These are phyloP conservation scores for Syngnathus scovelli DNA, from an alignment of 2,113 vertebrate species.

Conservation along the genomic window DNA sequence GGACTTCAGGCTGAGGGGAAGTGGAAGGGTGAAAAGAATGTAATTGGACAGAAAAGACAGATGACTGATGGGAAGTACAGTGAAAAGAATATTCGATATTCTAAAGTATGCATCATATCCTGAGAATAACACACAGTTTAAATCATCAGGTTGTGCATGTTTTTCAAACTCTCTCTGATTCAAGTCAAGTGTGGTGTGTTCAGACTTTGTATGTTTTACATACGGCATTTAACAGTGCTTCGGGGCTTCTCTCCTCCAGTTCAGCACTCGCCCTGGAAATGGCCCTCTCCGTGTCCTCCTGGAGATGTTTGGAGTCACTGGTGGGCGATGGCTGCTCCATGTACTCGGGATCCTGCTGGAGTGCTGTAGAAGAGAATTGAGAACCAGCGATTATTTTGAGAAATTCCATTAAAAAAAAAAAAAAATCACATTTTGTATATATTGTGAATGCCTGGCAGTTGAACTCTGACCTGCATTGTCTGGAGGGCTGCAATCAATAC, in stretches of 20 bases:
- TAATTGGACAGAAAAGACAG: slow-evolving; percentile 27
- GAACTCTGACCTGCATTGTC: slow-evolving; percentile 62
- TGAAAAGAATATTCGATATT: background rate
- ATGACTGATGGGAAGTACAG: slow-evolving; percentile 30
- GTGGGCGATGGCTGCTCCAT: slow-evolving; percentile 92
- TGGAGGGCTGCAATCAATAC: slow-evolving; percentile 59
- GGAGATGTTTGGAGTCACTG: slow-evolving; percentile 84
- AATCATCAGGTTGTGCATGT: no score
- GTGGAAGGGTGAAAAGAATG: slow-evolving; percentile 50
- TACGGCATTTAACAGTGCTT: slow-evolving; percentile 83
- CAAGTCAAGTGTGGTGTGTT: background rate
- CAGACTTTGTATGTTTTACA: slow-evolving; percentile 60
- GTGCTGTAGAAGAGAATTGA: slow-evolving; percentile 55
- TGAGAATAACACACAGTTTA: no score
- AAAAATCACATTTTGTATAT: no score
- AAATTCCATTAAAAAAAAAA: no score
- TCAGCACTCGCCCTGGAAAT: slow-evolving; percentile 85
- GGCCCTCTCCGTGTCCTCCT: slow-evolving; percentile 86
- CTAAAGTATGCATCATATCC: background rate
- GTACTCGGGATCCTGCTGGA: slow-evolving; percentile 87
- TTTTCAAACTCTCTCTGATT: no score
- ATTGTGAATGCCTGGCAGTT: background rate
- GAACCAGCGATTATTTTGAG: background rate
- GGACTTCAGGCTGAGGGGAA: slow-evolving; percentile 70
- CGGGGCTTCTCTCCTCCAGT: slow-evolving; percentile 83